Percentiles rank a stretch among this genome's conserved stretches.
These are phyloP conservation scores for Lingula anatina DNA, from an alignment of 2,888 invertebrate species.

Conservation along the genomic window DNA sequence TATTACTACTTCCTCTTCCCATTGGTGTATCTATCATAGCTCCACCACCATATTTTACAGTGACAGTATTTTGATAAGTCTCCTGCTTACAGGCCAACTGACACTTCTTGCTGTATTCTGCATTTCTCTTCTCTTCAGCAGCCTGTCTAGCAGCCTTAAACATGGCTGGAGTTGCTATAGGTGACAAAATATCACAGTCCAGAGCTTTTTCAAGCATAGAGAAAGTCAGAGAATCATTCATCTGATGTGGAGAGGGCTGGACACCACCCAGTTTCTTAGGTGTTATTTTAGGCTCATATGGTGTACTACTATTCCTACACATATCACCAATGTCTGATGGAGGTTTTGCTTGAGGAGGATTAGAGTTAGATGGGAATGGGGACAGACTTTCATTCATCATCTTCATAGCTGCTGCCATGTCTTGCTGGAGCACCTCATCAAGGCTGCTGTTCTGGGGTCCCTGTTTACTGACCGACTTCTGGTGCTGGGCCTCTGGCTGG, in stretches of 20 bases:
- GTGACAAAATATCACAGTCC: constrained; percentile 11
- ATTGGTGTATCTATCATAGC: not conserved
- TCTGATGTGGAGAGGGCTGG: constrained; percentile 5
- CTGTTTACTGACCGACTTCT: too few relatives aligned
- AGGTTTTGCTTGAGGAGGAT: not conserved
- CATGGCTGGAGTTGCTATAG: too few relatives aligned
- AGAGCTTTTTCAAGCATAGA: constrained; percentile 30
- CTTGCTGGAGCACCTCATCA: constrained; percentile 56
- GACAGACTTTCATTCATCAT: too few relatives aligned
- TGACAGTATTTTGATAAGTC: too few relatives aligned
- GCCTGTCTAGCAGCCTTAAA: too few relatives aligned
- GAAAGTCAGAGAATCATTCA: constrained; percentile 29
- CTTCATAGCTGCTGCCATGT: constrained; percentile 63
- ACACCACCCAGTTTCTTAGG: not conserved
- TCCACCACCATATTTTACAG: not conserved
- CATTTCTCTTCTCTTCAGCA: too few relatives aligned
- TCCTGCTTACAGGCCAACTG: too few relatives aligned
- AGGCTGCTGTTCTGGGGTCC: too few relatives aligned
- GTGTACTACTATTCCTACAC: too few relatives aligned
- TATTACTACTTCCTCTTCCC: constrained; percentile 9
- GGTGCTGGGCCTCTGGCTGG: too few relatives aligned
- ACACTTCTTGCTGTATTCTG: too few relatives aligned
- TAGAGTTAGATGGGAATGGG: not conserved
- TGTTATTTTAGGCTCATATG: not conserved
- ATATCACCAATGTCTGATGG: not conserved